Evolutionary conservation across 2,888 invertebrate species (phyloP).

Genomic region (Apotomis turbidana): DNA sequence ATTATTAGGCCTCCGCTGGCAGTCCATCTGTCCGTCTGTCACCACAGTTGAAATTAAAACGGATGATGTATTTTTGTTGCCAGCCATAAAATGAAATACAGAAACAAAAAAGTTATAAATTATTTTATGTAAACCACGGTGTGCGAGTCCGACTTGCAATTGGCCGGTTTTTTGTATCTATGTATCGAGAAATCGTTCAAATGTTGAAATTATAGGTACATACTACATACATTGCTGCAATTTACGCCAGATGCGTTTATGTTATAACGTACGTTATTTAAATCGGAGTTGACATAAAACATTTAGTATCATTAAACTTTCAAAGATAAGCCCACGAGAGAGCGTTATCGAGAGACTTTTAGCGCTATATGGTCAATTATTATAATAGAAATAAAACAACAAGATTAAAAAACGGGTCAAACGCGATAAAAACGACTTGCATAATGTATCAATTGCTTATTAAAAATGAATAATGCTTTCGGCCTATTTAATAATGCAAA

Average conservation of each 20-base stretch:
- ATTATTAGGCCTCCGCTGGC: no score
- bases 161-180: no score
- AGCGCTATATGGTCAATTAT: slow-evolving; percentile 32
- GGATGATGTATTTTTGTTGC: no score
- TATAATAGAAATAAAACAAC: slow-evolving; percentile 40
- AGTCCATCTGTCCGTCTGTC: no score
- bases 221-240: no score
- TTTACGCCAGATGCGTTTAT: not conserved
- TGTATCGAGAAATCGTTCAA: no score
- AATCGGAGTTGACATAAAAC: slow-evolving; percentile 22
- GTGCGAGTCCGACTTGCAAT: no score
- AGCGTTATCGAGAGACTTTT: slow-evolving; percentile 29
- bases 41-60: no score
- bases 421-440: slow-evolving; percentile 50
- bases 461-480: slow-evolving; percentile 45
- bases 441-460: slow-evolving; percentile 46
- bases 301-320: slow-evolving; percentile 37
- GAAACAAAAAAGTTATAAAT: no score
- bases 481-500: slow-evolving; percentile 42
- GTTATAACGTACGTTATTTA: not conserved
- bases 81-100: no score
- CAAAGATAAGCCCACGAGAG: slow-evolving; percentile 23
- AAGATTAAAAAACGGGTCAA: slow-evolving; percentile 54
- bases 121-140: no score
- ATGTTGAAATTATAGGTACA: no score